These are phyloP conservation scores for Entomyzon cyanotis DNA, from an alignment of 2,113 vertebrate species.

Conservation along the genomic window DNA sequence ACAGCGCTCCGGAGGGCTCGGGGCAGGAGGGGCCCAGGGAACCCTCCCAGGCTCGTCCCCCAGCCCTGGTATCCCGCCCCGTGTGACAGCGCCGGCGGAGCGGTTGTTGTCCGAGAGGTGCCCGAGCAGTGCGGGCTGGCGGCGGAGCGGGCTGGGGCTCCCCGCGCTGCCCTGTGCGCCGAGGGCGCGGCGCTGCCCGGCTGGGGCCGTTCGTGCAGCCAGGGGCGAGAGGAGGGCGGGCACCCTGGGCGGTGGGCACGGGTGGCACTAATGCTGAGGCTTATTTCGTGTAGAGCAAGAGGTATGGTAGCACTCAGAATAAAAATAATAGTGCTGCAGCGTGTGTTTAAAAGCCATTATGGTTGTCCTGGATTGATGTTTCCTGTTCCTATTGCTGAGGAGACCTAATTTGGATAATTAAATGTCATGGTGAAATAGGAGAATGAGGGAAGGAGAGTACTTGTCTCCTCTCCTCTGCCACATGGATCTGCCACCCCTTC, in stretches of 20 bases:
- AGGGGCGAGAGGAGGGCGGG: background rate
- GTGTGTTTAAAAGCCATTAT: background rate
- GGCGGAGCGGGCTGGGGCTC: background rate
- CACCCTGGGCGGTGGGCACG: accelerated
- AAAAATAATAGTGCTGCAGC: background rate
- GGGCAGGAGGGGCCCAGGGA: background rate
- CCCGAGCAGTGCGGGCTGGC: accelerated
- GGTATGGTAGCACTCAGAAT: background rate
- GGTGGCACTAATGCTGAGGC: background rate
- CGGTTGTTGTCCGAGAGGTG: accelerated
- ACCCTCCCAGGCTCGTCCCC: background rate
- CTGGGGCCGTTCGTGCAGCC: background rate
- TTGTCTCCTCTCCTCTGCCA: background rate
- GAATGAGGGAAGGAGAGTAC: background rate
- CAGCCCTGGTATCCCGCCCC: background rate
- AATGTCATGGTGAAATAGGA: background rate
- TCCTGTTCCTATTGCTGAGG: background rate
- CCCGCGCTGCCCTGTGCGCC: background rate
- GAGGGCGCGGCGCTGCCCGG: background rate
- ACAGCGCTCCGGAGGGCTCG: background rate
- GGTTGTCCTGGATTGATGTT: background rate
- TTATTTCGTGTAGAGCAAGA: background rate
- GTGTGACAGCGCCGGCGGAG: accelerated
- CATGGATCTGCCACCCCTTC: background rate
- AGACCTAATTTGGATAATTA: conserved; percentile 10